Conservation (phyloP, 2,888 invertebrate species). For the Cataglyphis rosenhaueri region DNA sequence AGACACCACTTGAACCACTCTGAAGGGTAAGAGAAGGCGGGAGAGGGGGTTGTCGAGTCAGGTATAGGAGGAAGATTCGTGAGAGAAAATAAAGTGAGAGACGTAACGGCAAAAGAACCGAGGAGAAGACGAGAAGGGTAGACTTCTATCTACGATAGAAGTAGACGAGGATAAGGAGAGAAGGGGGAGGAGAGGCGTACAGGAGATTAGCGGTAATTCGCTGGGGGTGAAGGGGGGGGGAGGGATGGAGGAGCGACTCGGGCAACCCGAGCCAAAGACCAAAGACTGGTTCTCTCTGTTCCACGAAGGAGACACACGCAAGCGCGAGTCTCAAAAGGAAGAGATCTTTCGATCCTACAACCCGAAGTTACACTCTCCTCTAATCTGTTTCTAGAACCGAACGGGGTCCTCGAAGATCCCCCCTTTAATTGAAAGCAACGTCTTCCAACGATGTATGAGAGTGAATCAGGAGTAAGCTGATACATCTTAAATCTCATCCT, state of each 20-base stretch:
- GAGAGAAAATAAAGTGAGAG: slow-evolving; percentile 51
- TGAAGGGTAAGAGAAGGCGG: slow-evolving; percentile 56
- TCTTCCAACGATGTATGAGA: slow-evolving; percentile 22
- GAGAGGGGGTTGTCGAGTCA: slow-evolving; percentile 59
- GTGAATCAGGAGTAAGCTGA: slow-evolving; percentile 1
- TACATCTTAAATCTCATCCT: slow-evolving; percentile 28
- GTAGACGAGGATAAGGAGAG: slow-evolving; percentile 33
- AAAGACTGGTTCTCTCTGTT: slow-evolving; percentile 62
- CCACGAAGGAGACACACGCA: slow-evolving; percentile 47
- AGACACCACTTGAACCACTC: slow-evolving; percentile 71
- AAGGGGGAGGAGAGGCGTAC: slow-evolving; percentile 48
- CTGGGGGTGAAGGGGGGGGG: slow-evolving; percentile 52
- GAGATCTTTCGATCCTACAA: slow-evolving; percentile 43
- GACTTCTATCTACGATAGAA: background rate
- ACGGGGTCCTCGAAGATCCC: slow-evolving; percentile 47
- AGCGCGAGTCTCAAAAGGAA: slow-evolving; percentile 38
- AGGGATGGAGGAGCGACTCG: slow-evolving; percentile 2
- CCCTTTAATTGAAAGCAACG: slow-evolving; percentile 57
- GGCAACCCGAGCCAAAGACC: slow-evolving; percentile 66
- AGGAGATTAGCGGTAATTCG: slow-evolving; percentile 78
- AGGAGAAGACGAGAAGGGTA: slow-evolving; percentile 4
- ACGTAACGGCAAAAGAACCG: slow-evolving; percentile 38
- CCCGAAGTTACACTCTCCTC: slow-evolving; percentile 54
- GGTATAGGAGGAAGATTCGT: slow-evolving; percentile 51
- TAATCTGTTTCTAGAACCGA: slow-evolving; percentile 63